Evolutionary conservation across 1,140 invertebrate species (phyloP).

Genomic region (Rhopalosiphum maidis): DNA sequence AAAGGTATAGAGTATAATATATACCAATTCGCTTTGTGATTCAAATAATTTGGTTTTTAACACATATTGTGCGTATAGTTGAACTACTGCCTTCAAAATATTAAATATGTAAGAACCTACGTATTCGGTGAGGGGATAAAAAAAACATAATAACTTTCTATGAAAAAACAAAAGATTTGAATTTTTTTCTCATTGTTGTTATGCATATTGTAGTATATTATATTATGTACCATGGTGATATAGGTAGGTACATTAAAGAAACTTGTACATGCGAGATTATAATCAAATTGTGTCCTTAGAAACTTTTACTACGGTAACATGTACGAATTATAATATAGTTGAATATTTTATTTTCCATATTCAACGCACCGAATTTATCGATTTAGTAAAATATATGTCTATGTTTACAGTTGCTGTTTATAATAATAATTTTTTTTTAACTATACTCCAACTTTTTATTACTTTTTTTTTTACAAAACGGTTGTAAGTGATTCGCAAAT

Average conservation of each 20-base stretch:
- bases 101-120: neutral
- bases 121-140: neutral
- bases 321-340: neutral
- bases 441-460: neutral
- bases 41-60: neutral
- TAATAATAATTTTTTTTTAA: neutral
- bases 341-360: neutral
- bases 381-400: neutral
- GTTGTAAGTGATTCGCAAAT: neutral
- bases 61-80: neutral
- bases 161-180: neutral
- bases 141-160: neutral
- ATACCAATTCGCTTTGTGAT: neutral
- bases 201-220: neutral
- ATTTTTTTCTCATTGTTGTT: neutral
- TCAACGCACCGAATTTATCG: neutral
- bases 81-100: neutral
- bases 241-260: neutral
- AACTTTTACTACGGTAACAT: neutral
- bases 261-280: neutral
- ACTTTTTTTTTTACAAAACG: neutral
- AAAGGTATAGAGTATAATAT: neutral
- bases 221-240: neutral
- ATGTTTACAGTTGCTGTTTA: neutral
- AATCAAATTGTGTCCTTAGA: neutral